Base-by-base conservation (phyloP, 2,888 invertebrate genomes). In the Crioceris asparagi region DNA sequence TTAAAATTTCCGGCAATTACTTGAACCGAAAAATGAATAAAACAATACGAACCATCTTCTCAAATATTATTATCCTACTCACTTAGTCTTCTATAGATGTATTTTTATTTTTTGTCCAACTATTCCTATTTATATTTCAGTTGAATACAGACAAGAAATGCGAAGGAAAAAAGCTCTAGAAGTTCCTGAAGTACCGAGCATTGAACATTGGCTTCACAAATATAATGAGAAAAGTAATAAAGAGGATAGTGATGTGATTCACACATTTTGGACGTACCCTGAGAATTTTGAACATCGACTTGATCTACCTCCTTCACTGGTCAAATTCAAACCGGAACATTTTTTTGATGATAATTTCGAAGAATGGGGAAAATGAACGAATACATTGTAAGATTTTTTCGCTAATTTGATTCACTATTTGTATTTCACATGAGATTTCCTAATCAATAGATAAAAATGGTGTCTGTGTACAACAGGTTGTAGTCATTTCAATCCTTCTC, bases 251-350 rank as follows among this genome's bases (percentile, higher is more conserved):
- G 67, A 67, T 43, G 60, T 62, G 32, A 64, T 70, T 41, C 51
- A 65, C 3, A 62, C 72, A 2, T 68, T 69, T 2, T 79, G 79
- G 78, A 65, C 55, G 5, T 72, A 72, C 47, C 72, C 75, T 23
- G 51, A 60, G 3, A 46, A 54, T 26, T 60, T 76, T 31, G 70
- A 71, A 30, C 60, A 56, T 35, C 66, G 66, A 44, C 53, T 56
- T 3, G 68, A 71, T 45, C 56, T 79, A 40, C 79, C 80, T 11
- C 75, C 74, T 0, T 80, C 79, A 31, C 48, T 78, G 8, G 69
- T 65, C 48, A 72, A 69, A 45, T 60, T 78, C 17, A 69, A 64
- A 31, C 58, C 70, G 1, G 68, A 73, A 35, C 68, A 71, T 49
- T 72, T 78, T 49, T 45, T 45, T 5, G 54, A 69, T 49, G 65